These are phyloP conservation scores for Asarcornis scutulata DNA, from an alignment of 2,113 vertebrate species.

Conservation along the genomic window DNA sequence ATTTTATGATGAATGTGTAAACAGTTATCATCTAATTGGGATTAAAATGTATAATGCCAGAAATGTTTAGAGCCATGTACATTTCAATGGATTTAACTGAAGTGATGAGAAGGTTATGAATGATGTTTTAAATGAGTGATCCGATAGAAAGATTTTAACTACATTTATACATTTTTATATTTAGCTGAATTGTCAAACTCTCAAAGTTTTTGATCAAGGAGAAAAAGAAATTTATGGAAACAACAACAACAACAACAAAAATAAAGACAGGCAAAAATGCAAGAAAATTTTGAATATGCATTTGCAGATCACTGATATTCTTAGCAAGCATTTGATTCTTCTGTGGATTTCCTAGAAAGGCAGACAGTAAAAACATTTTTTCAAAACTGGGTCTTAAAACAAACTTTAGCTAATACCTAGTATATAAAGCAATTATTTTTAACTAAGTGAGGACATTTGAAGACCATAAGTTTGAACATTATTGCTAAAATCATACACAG, in stretches of 20 bases:
- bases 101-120: background rate
- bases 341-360: background rate
- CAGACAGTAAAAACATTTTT: rapidly evolving
- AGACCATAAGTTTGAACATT: background rate
- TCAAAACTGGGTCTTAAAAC: background rate
- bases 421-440: background rate
- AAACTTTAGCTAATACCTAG: background rate
- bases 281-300: background rate
- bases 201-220: background rate
- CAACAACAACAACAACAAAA: background rate
- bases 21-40: background rate
- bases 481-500: background rate
- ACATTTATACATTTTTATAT: background rate
- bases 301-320: background rate
- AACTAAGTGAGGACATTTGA: background rate
- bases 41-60: background rate
- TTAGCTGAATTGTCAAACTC: background rate
- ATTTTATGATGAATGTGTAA: background rate
- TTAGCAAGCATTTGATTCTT: background rate
- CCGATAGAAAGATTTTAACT: background rate
- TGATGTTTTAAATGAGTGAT: background rate
- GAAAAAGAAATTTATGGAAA: background rate
- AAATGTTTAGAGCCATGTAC: background rate
- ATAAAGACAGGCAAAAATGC: background rate
- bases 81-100: background rate